Evolutionary conservation across 2,797 vertebrate species (phyloP), one percentile per base, ranked within the genome.

Genomic region (Enteromius afrohamiltoni): DNA sequence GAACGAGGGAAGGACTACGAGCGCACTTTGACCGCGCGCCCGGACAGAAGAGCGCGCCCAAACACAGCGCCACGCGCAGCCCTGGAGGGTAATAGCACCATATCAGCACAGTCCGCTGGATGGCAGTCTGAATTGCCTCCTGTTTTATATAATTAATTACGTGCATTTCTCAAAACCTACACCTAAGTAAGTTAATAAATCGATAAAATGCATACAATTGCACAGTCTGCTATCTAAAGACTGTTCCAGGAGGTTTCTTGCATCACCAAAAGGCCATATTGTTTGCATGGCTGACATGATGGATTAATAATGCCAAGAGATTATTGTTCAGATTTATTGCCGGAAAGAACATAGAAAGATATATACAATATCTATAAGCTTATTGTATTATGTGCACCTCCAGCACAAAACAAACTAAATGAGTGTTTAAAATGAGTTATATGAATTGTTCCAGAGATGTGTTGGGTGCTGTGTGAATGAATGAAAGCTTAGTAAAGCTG

Each of bases 1-100:
- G 78, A 85, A n/a, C 80, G 74, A 92, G 82, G 94, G 92, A 93
- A 93, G 88, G 88, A 29, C 14, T 82, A 62, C 5, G 69, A 82
- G 16, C 83, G 73, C 87, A 76, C 87, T 82, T 45, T 1, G 69
- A 64, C 58, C 86, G 53, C 37, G 11, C 47, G 65, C 49, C 37
- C 17, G 29, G 6, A 26, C 23, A 5, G 29, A 4, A 29, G 16
- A 40, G 26, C 0, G 13, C 0, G 1, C 11, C 2, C 53, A 6
- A 21, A 29, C 83, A 53, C 77, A 89, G 23, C 53, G 91, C 86
- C 92, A 0, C 85, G 86, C 11, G 8, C 53, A 5, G 91, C 60
- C 1, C 13, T 0, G 86, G 62, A 1, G 53, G 14, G 73, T 0
- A 55, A 67, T 0, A 37, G 21, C 51, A 19, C 53, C 42, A 2